Evolutionary conservation across 2,888 invertebrate genomes (phyloP).

Genomic region (Cataglyphis altisquamis): DNA sequence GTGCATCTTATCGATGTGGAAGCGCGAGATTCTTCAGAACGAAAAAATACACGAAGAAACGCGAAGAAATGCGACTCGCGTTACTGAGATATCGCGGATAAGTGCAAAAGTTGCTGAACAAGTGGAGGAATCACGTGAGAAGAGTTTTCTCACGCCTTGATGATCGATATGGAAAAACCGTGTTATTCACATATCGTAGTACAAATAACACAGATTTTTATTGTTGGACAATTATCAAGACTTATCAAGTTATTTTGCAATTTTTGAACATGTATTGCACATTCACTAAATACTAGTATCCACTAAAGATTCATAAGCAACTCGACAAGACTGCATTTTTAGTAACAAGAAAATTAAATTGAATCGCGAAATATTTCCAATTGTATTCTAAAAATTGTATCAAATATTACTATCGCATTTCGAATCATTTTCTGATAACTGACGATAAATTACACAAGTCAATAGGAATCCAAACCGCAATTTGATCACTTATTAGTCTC

Average conservation of each 20-base stretch:
- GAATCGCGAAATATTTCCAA: not conserved
- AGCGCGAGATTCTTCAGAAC: conserved; percentile 12
- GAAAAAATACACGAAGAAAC: conserved; percentile 28
- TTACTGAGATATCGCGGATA: conserved; percentile 9
- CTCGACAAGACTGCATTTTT: not conserved
- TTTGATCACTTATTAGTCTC: conserved; percentile 52
- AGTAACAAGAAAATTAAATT: not conserved
- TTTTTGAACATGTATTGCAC: not conserved
- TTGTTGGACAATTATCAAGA: not conserved
- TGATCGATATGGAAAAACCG: not conserved
- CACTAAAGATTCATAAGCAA: not conserved
- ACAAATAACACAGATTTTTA: conserved; percentile 9
- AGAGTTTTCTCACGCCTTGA: not conserved
- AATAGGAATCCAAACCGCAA: conserved; percentile 18
- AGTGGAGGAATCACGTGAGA: not conserved
- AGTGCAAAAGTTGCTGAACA: conserved; percentile 20
- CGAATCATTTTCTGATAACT: conserved; percentile 1
- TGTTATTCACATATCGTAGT: not conserved
- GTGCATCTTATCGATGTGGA: conserved; percentile 27
- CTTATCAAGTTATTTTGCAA: not conserved
- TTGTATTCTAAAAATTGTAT: not conserved
- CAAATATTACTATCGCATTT: not conserved
- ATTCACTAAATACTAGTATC: no score
- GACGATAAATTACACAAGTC: conserved; percentile 22
- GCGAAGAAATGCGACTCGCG: not conserved